These are phyloP conservation scores for Miltochrista miniata DNA, from an alignment of 2,888 invertebrate genomes.

Conservation along the genomic window DNA sequence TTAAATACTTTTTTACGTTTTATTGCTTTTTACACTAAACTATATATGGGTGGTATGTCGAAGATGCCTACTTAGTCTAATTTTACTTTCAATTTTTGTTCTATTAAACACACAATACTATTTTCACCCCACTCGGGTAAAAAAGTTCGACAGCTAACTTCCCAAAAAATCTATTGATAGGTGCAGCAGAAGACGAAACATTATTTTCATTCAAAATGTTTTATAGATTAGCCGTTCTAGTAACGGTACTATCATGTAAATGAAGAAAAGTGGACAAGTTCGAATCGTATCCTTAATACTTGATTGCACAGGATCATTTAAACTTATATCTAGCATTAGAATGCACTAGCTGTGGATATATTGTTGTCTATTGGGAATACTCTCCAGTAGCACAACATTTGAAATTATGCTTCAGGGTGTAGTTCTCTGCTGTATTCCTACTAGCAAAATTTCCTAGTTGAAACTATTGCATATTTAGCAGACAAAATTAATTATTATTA, in stretches of 20 bases:
- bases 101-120: too few relatives aligned
- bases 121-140: too few relatives aligned
- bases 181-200: constrained; percentile 44
- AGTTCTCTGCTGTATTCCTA: constrained; percentile 25
- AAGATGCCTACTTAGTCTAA: too few relatives aligned
- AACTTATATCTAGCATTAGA: constrained; percentile 62
- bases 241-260: constrained; percentile 48
- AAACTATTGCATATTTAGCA: too few relatives aligned
- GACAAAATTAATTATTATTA: too few relatives aligned
- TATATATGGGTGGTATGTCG: too few relatives aligned
- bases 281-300: constrained; percentile 56
- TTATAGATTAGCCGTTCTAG: constrained; percentile 55
- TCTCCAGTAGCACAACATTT: constrained; percentile 54
- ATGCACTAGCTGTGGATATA: constrained; percentile 58
- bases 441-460: too few relatives aligned
- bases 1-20: too few relatives aligned
- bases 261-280: constrained; percentile 46
- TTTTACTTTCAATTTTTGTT: too few relatives aligned
- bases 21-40: too few relatives aligned
- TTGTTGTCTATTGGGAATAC: constrained; percentile 57
- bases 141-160: too few relatives aligned
- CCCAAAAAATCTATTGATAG: constrained; percentile 43
- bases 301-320: constrained; percentile 62
- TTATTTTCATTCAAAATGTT: constrained; percentile 64
- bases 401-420: constrained; percentile 52